phyloP scores from a whole-genome alignment of 1,140 invertebrate species.

The Chrysomallon squamiferum region DNA sequence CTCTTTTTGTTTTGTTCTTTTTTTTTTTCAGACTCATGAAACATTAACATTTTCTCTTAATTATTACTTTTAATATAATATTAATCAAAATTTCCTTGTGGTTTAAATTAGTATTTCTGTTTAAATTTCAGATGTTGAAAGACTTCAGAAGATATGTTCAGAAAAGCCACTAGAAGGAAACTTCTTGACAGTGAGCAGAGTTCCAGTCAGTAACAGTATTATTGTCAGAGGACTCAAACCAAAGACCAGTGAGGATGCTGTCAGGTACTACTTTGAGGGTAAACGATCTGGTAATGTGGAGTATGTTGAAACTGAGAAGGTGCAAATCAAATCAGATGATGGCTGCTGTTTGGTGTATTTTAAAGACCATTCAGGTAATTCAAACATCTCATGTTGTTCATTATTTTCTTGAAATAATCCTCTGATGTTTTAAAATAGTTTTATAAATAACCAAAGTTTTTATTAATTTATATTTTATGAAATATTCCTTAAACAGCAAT shows the following conservation, averaged over 20 bases:
- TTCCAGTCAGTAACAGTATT: constrained; percentile 28
- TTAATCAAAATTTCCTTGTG: no score
- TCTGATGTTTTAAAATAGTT: background rate
- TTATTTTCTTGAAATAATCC: background rate
- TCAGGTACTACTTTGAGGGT: constrained; percentile 11
- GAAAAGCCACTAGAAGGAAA: constrained; percentile 22
- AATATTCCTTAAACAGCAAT: no score
- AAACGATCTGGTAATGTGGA: background rate
- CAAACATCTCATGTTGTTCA: no score
- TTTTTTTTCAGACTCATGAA: no score
- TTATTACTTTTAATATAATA: no score
- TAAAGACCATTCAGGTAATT: constrained; percentile 7
- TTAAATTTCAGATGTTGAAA: constrained; percentile 24
- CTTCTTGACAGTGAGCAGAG: constrained; percentile 16
- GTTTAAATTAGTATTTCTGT: no score
- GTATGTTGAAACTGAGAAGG: constrained; percentile 4
- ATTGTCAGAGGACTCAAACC: constrained; percentile 15
- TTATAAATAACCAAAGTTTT: background rate
- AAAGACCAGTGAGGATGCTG: constrained; percentile 5
- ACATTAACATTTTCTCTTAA: no score
- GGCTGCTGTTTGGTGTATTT: constrained; percentile 3
- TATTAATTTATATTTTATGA: background rate
- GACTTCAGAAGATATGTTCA: constrained; percentile 16
- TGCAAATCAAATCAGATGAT: constrained; percentile 9
- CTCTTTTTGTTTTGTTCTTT: no score